Evolutionary conservation across 2,113 vertebrate species (phyloP), one percentile per base, ranked within the genome.

Genomic region (Paramormyrops kingsleyae): DNA sequence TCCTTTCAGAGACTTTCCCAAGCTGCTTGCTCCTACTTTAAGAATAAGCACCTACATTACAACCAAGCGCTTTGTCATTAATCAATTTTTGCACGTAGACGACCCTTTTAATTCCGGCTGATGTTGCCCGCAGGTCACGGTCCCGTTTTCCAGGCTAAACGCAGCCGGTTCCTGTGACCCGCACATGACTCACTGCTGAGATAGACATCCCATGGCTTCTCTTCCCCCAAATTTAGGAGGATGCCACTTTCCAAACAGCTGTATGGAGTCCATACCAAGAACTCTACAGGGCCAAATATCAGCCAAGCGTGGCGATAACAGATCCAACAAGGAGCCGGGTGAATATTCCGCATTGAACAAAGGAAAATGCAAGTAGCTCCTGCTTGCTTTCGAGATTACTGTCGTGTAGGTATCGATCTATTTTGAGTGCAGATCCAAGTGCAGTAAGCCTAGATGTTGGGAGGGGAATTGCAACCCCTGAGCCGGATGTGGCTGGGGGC

Each of bases 31-130:
- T 77, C 24, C 13, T 50, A 15, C 39, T 74, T 77, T 49, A 50
- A 42, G 21, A 49, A n/a, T 17, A 47, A 88, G 88, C 66, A n/a
- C 46, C 9, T 27, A 77, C 62, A 74, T 70, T 88, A 39, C 39
- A 59, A 31, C n/a, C 66, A 24, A 53, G 70, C 3, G 47, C 47
- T 66, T 89, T 24, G 27, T 50, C 31, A 53, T 89, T 89, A 46
- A 46, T 89, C 46, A 88, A 52, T 53, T 90, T 87, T 35, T 42
- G 24, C 44, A 35, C 15, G 24, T 39, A 27, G 39, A 90, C 19
- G 56, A 42, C 44, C 13, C 35, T 59, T 86, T 89, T 88, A 74
- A 88, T 88, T 89, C 31, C 27, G 44, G 24, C 80, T 47, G 56
- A 86, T 4, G 13, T 17, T 31, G 83, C 24, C 83, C 27, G 42